Evolutionary conservation across 2,797 vertebrate genomes (phyloP).

Genomic region (Squalus acanthias): DNA sequence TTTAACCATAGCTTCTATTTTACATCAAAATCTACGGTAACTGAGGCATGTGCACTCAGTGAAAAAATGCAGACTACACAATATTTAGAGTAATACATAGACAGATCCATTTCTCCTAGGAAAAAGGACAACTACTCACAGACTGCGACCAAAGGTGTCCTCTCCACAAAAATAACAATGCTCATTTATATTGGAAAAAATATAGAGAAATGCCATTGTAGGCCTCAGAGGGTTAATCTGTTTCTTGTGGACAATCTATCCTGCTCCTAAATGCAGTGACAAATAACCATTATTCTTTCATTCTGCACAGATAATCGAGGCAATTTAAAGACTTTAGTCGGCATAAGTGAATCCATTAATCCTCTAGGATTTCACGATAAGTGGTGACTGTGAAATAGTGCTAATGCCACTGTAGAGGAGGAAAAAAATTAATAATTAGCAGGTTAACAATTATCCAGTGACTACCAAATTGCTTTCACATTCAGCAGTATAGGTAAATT

Average conservation of each 20-base stretch:
- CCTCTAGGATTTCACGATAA: slow-evolving; percentile 94
- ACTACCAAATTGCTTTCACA: slow-evolving; percentile 71
- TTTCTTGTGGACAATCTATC: slow-evolving; percentile 83
- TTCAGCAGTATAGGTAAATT: slow-evolving; percentile 78
- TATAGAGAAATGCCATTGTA: slow-evolving; percentile 5
- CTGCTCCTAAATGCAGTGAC: slow-evolving; percentile 87
- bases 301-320: slow-evolving; percentile 95
- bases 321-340: slow-evolving; percentile 97
- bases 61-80: background rate
- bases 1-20: background rate
- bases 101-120: background rate
- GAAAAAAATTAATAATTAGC: slow-evolving; percentile 97
- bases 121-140: background rate
- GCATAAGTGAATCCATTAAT: slow-evolving; percentile 99
- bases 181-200: slow-evolving; percentile 11
- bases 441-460: slow-evolving; percentile 81
- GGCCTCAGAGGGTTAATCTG: slow-evolving; percentile 78
- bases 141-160: background rate
- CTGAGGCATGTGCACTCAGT: background rate
- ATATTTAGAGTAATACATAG: background rate
- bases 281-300: slow-evolving; percentile 99
- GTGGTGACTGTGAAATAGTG: slow-evolving; percentile 96
- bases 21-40: background rate
- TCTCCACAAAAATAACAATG: slow-evolving; percentile 7
- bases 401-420: slow-evolving; percentile 85